Evolutionary conservation across 2,888 invertebrate species (phyloP).

Genomic region (Carabus problematicus): DNA sequence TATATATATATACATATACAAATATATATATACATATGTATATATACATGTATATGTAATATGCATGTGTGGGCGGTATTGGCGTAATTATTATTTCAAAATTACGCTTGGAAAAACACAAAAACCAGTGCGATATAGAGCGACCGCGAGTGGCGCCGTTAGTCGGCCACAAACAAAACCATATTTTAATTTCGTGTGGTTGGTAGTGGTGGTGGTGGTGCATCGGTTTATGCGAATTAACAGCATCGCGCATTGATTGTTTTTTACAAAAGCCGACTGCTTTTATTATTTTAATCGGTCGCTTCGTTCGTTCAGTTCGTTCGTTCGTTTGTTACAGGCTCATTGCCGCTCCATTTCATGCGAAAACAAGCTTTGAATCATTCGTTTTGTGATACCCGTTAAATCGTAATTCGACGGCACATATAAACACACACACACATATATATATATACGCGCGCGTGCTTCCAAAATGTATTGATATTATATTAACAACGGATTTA

Average conservation of each 20-base stretch:
- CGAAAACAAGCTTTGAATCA: slow-evolving; percentile 13
- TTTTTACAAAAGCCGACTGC: slow-evolving; percentile 15
- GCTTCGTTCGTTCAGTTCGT: too few species aligned
- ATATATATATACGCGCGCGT: neutral
- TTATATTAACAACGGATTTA: too few species aligned
- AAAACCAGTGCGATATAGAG: slow-evolving; percentile 1
- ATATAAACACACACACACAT: slow-evolving; percentile 1
- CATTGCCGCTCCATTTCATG: slow-evolving; percentile 37
- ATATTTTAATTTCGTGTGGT: slow-evolving; percentile 35
- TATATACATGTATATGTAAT: neutral
- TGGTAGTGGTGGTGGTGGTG: too few species aligned
- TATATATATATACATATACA: slow-evolving; percentile 1
- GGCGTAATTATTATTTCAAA: slow-evolving; percentile 32
- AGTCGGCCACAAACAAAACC: slow-evolving; percentile 35
- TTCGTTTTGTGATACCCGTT: neutral
- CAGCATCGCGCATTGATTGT: slow-evolving; percentile 7
- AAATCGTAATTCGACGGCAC: neutral
- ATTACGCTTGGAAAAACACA: slow-evolving; percentile 38
- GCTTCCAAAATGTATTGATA: too few species aligned
- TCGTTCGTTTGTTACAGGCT: too few species aligned
- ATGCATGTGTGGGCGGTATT: neutral
- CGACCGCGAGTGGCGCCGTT: neutral
- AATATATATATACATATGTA: slow-evolving; percentile 6
- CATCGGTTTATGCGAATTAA: slow-evolving; percentile 16
- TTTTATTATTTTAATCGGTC: slow-evolving; percentile 38